Base-by-base conservation (phyloP, 1,140 invertebrate genomes). In the Ctenoplectra terminalis region DNA sequence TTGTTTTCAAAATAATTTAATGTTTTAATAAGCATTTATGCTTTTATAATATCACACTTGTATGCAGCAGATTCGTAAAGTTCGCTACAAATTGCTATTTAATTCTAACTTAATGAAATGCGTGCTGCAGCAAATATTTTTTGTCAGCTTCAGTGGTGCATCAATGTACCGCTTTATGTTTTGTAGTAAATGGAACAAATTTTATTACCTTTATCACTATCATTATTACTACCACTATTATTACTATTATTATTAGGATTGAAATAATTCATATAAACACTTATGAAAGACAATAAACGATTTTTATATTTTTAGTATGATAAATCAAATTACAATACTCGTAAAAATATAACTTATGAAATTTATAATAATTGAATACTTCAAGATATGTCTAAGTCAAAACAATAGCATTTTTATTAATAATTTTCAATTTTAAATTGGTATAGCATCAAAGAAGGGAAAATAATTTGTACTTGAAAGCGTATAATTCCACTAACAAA, bases 271-370 rank as follows among this genome's bases (percentile, higher is more conserved):
- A 40, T 71, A 60, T 26, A 71, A 79, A 79, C 31, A 48, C 11
- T 78, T 20, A 52, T 80, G 71, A 86, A 82, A 85, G 84, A 82
- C 72, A 85, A 34, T 48, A 77, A 60, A 60, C 63, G 48, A 60
- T 63, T 86, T 82, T 77, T 71, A 52, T 61, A 81, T 58, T 50
- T 46, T 56, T 86, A 86, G 60, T 70, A 31, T 58, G 37, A 75
- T 77, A 86, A 54, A 79, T 54, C 13, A 71, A 67, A 64, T 75
- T 58, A 48, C 43, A 31, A 17, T 26, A 70, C 60, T 81, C 71
- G 15, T 56, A 34, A 72, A 67, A 76, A 67, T 71, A 48, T 37
- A n/a, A 40, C 1, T 40, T 52, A 52, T 50, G 52, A 63, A 29
- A 46, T 56, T 66, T 23, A 54, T 20, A 43, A 56, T 46, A 20